Percentiles rank a stretch among this genome's conserved stretches.
These are phyloP conservation scores for Addax nasomaculatus DNA, from an alignment of 2,113 vertebrate genomes.

Conservation along the genomic window DNA sequence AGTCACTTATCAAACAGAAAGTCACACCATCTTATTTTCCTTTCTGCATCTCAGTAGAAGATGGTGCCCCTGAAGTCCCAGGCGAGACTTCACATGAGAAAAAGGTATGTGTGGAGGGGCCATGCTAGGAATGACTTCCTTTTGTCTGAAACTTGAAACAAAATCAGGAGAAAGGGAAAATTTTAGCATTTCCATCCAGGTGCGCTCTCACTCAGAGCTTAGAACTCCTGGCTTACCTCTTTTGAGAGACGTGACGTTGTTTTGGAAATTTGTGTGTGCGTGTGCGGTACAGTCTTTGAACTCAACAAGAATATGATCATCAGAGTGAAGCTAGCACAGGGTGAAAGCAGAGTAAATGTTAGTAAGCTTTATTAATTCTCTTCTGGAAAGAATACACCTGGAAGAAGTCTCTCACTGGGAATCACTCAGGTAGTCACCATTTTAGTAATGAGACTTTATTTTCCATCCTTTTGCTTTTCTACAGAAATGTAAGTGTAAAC, in stretches of 20 bases:
- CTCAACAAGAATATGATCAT: background rate
- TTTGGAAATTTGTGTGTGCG: background rate
- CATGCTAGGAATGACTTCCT: background rate
- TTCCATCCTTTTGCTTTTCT: background rate
- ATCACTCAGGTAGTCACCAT: too few species aligned
- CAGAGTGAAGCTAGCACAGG: background rate
- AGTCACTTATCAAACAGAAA: background rate
- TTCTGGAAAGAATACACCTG: background rate
- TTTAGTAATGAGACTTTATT: background rate
- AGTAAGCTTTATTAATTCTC: slow-evolving; percentile 9
- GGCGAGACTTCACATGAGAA: background rate
- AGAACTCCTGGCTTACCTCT: background rate
- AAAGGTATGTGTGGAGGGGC: background rate
- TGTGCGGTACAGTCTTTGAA: background rate
- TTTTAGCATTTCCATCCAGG: background rate
- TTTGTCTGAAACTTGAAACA: background rate
- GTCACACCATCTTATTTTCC: background rate
- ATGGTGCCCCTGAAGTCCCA: background rate
- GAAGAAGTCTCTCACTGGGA: background rate
- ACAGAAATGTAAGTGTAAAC: background rate
- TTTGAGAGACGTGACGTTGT: background rate
- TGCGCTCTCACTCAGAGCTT: background rate
- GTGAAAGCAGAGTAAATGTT: background rate
- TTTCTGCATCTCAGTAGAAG: background rate
- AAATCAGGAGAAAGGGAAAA: background rate